Conservation (phyloP, 2,797 vertebrate species). For the Remorina albescens region DNA sequence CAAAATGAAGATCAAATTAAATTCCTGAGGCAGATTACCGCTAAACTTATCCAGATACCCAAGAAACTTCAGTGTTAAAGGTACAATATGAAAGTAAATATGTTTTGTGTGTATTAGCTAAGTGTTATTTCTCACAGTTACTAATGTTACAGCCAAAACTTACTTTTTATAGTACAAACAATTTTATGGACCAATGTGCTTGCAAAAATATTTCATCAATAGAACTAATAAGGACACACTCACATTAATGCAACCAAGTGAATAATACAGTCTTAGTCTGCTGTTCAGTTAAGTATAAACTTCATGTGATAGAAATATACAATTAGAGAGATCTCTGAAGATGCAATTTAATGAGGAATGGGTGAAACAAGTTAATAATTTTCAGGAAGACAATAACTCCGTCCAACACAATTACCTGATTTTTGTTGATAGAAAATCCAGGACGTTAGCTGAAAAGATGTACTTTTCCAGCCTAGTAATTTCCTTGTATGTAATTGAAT, state of each 20-base stretch:
- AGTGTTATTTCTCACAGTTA: neutral
- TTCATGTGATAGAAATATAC: slow-evolving; percentile 29
- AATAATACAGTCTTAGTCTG: neutral
- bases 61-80: neutral
- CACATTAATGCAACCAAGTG: slow-evolving; percentile 1
- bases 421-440: slow-evolving; percentile 38
- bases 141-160: neutral
- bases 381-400: slow-evolving; percentile 47
- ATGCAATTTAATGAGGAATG: slow-evolving; percentile 39
- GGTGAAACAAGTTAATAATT: slow-evolving; percentile 56
- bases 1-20: neutral
- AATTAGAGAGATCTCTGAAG: slow-evolving; percentile 27
- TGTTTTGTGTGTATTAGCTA: neutral
- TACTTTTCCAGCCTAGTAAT: slow-evolving; percentile 37
- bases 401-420: slow-evolving; percentile 34
- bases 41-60: neutral
- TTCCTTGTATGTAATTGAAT: slow-evolving; percentile 61
- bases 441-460: slow-evolving; percentile 28
- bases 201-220: slow-evolving; percentile 20
- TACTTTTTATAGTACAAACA: neutral
- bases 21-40: neutral
- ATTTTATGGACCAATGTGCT: neutral
- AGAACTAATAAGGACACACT: slow-evolving; percentile 6
- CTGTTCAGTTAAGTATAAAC: slow-evolving; percentile 22
- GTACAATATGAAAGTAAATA: neutral